phyloP scores from a whole-genome alignment of 2,797 vertebrate species.

The Coilia nasus region DNA sequence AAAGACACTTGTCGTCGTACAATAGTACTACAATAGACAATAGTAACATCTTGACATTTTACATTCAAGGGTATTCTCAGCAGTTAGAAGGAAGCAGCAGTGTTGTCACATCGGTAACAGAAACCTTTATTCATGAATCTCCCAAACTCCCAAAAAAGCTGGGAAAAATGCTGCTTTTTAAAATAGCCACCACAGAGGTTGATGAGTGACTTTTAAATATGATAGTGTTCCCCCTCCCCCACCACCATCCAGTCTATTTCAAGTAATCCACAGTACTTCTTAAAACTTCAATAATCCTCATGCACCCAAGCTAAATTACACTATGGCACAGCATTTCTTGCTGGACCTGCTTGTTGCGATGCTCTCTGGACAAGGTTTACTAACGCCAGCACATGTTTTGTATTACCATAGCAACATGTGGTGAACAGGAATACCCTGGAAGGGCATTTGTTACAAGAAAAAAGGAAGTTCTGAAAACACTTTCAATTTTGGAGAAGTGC shows the following conservation, averaged over 20 bases:
- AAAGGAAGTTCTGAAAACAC: not conserved
- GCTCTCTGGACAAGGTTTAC: not conserved
- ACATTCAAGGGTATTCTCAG: not conserved
- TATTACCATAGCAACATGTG: not conserved
- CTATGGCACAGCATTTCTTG: constrained; percentile 1
- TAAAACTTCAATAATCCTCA: not conserved
- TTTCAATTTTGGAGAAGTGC: not conserved
- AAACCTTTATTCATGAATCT: too few relatives aligned
- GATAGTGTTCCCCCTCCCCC: not conserved
- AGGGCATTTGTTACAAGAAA: not conserved
- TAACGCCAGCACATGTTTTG: constrained; percentile 5
- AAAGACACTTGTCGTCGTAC: not conserved
- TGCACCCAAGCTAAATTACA: not conserved
- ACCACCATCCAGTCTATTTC: not conserved
- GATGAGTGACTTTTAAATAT: not conserved
- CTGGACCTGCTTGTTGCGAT: not conserved
- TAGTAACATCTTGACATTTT: not conserved
- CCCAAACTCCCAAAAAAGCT: not conserved
- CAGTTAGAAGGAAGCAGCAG: not conserved
- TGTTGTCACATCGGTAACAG: too few relatives aligned
- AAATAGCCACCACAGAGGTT: not conserved
- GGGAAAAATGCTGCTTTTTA: not conserved
- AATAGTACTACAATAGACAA: too few relatives aligned
- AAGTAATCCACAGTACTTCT: constrained; percentile 11
- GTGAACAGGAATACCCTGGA: not conserved